A percentile compares a stretch with the other conserved stretches of the same genome.
These are phyloP conservation scores for Eupithecia dodoneata DNA, from an alignment of 2,888 invertebrate genomes.

Conservation along the genomic window DNA sequence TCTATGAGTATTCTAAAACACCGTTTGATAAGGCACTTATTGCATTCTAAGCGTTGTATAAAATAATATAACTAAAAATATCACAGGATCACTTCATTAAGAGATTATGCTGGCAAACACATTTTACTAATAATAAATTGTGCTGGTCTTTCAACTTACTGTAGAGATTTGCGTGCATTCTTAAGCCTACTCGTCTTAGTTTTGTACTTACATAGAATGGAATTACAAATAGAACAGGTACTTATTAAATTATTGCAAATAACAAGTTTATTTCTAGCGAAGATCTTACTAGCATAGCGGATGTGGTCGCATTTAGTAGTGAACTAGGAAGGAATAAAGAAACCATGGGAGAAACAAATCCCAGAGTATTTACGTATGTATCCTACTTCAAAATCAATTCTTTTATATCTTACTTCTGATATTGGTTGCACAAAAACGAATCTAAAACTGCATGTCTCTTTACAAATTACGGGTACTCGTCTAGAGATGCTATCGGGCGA, in stretches of 20 bases:
- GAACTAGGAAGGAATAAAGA: neutral
- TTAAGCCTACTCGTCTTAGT: neutral
- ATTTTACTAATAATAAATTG: neutral
- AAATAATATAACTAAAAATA: constrained; percentile 39
- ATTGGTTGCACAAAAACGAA: too few relatives aligned
- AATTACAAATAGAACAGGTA: constrained; percentile 1
- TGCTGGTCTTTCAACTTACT: neutral
- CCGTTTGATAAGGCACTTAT: constrained; percentile 27
- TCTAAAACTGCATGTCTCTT: neutral
- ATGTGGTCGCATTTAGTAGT: constrained; percentile 5
- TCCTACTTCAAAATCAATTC: neutral
- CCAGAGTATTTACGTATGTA: neutral
- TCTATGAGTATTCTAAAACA: constrained; percentile 24
- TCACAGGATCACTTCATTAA: constrained; percentile 21
- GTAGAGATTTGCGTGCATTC: neutral
- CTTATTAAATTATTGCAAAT: neutral
- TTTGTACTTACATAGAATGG: neutral
- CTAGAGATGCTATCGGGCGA: neutral
- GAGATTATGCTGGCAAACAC: neutral
- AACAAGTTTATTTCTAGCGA: neutral
- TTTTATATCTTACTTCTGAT: neutral
- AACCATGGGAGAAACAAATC: neutral
- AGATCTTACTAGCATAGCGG: neutral
- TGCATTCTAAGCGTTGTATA: constrained; percentile 20
- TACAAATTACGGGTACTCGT: neutral